Evolutionary conservation across 2,888 invertebrate genomes (phyloP), one percentile per base, ranked within the genome.

Genomic region (Pegoplata infirma): DNA sequence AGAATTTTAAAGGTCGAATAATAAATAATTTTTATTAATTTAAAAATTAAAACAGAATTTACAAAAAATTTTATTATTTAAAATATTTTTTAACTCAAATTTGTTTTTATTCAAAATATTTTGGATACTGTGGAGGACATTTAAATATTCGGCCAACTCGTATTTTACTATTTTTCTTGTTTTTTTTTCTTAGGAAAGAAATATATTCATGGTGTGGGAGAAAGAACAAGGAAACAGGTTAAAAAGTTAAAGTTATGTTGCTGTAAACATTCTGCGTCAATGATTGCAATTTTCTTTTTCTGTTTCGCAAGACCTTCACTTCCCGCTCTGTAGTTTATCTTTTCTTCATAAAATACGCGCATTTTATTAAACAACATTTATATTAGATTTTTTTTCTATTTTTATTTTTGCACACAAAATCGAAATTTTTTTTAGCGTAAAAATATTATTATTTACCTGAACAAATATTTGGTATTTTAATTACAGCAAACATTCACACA

Each of bases 401-500:
- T 49, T 51, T 5, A 21, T 21, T 46, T 66, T 59, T 44, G 40
- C 44, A n/a, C 40, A 16, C 49, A 66, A 73, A 55, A 51, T 23
- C 5, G 23, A 58, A 40, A 40, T 66, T 28, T 14, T 16, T 59
- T 68, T 40, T 36, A 32, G 40, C 63, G 59, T 47, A 28, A 66
- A 75, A 58, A 74, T 76, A 76, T 76, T 85, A 85, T 86, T 86
- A 85, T 86, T 86, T 86, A 86, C 85, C 84, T 86, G 85, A 84
- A 83, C 83, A 86, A 86, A 85, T 85, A 86, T 86, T 86, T 82
- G 85, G 84, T 84, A 85, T 85, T 86, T 86, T 86, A 86, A 86
- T 86, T 86, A 79, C 71, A 63, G 66, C 36, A 51, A 25, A 40
- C 25, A 56, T 36, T 25, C n/a, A 44, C 8, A 55, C 56, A 32